A percentile compares a stretch with the other conserved stretches of the same genome.
Conservation (phyloP, 1,140 invertebrate species). For the Drosophila aff. region DNA sequence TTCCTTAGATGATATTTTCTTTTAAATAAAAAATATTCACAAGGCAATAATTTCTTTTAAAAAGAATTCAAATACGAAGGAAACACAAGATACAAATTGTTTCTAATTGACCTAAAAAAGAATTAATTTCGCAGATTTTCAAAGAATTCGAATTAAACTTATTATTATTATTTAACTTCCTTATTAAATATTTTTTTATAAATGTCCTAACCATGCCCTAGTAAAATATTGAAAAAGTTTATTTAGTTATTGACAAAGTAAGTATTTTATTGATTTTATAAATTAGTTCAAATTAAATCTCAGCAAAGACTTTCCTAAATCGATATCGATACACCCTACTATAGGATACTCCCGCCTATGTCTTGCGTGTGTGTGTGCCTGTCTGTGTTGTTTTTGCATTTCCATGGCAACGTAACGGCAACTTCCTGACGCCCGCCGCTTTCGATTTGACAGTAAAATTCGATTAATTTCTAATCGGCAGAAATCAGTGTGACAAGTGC, state of each 20-base stretch:
- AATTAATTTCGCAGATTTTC: background rate
- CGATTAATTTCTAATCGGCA: slow-evolving; percentile 83
- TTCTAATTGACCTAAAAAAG: too few species aligned
- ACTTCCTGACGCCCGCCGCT: slow-evolving; percentile 59
- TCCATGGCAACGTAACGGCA: slow-evolving; percentile 72
- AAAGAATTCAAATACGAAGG: background rate
- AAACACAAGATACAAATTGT: too few species aligned
- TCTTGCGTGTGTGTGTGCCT: slow-evolving; percentile 35
- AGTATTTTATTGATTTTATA: background rate
- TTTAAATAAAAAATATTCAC: background rate
- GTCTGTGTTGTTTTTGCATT: slow-evolving; percentile 76
- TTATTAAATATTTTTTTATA: background rate
- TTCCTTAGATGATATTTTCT: background rate
- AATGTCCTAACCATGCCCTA: background rate
- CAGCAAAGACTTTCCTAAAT: background rate
- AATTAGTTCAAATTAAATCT: background rate
- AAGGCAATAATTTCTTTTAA: too few species aligned
- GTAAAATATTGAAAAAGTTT: background rate
- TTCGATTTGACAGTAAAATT: slow-evolving; percentile 82
- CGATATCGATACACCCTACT: slow-evolving; percentile 12
- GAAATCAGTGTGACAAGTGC: slow-evolving; percentile 78
- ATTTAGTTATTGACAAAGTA: background rate
- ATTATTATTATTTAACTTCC: background rate
- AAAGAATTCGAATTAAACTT: background rate
- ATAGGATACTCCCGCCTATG: slow-evolving; percentile 35